A percentile compares a stretch with the other conserved stretches of the same genome.
phyloP scores from a whole-genome alignment of 2,797 vertebrate genomes.

The Phyllotis vaccarum region DNA sequence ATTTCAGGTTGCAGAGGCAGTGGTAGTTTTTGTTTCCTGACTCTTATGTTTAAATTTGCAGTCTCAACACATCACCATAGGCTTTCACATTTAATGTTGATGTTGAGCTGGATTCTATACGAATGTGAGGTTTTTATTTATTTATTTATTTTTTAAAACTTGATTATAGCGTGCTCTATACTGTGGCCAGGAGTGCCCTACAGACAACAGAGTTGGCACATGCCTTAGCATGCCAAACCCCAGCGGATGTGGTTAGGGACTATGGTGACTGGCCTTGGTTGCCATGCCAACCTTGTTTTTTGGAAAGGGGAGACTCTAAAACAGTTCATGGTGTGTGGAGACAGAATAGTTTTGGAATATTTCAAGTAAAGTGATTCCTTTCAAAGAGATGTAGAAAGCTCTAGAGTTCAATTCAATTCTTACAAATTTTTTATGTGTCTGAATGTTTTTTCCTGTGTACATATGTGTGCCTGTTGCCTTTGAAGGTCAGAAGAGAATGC shows the following conservation, averaged over 20 bases:
- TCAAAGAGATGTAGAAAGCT: conserved; percentile 73
- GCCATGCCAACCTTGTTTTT: conserved; percentile 76
- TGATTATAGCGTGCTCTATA: conserved; percentile 81
- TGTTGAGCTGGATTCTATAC: conserved; percentile 82
- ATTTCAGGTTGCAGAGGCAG: conserved; percentile 71
- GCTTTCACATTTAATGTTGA: conserved; percentile 84
- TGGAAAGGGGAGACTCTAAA: conserved; percentile 75
- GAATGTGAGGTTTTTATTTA: conserved; percentile 76
- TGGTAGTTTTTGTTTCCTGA: conserved; percentile 82
- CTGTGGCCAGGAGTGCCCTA: conserved; percentile 79
- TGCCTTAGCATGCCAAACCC: conserved; percentile 46
- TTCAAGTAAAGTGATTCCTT: conserved; percentile 65
- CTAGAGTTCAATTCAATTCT: background rate
- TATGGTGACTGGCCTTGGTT: conserved; percentile 76
- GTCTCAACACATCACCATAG: conserved; percentile 82
- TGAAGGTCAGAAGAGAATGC: background rate
- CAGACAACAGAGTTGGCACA: conserved; percentile 80
- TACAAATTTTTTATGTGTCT: background rate
- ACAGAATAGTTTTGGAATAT: conserved; percentile 68
- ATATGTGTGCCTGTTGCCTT: background rate
- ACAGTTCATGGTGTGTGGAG: conserved; percentile 52
- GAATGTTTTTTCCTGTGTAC: background rate
- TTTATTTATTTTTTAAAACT: background rate
- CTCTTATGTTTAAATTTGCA: conserved; percentile 83
- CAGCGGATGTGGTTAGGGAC: conserved; percentile 77